These are phyloP conservation scores for Nudaria mundana DNA, from an alignment of 2,888 invertebrate species.

Conservation along the genomic window DNA sequence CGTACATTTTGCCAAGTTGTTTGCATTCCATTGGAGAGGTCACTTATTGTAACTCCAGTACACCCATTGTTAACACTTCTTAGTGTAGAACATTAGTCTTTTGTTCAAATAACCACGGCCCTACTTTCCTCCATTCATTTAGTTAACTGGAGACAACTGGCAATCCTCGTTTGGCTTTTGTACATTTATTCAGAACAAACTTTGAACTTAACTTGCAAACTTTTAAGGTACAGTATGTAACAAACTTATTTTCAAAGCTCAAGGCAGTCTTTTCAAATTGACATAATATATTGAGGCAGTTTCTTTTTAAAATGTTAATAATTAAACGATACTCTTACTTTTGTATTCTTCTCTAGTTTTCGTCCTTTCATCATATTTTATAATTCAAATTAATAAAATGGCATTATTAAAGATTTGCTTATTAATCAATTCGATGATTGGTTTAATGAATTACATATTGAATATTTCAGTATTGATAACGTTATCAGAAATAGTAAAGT, in stretches of 20 bases:
- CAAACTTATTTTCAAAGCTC: slow-evolving; percentile 18
- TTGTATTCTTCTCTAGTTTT: too few species aligned
- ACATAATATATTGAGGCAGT: slow-evolving; percentile 48
- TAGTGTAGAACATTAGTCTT: slow-evolving; percentile 38
- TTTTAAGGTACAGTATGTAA: slow-evolving; percentile 21
- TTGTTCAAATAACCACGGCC: slow-evolving; percentile 53
- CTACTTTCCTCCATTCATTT: slow-evolving; percentile 57
- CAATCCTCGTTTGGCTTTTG: slow-evolving; percentile 42
- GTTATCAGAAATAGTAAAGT: slow-evolving; percentile 4
- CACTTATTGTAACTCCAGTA: slow-evolving; percentile 28
- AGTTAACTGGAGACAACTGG: slow-evolving; percentile 53
- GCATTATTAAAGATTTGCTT: too few species aligned
- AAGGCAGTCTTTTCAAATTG: slow-evolving; percentile 44
- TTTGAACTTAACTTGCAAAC: slow-evolving; percentile 22
- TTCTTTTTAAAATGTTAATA: slow-evolving; percentile 43
- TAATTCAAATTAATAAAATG: too few species aligned
- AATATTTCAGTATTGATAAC: not conserved
- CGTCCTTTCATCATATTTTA: too few species aligned
- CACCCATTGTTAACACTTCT: slow-evolving; percentile 37
- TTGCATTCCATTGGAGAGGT: slow-evolving; percentile 39
- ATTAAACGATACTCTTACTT: slow-evolving; percentile 33
- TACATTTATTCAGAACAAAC: slow-evolving; percentile 12
- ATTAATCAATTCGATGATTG: too few species aligned
- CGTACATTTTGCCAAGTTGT: slow-evolving; percentile 25
- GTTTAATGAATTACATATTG: too few species aligned